A percentile compares a stretch with the other conserved stretches of the same genome.
Conservation (phyloP, 2,113 vertebrate genomes). For the Megalops atlanticus region DNA sequence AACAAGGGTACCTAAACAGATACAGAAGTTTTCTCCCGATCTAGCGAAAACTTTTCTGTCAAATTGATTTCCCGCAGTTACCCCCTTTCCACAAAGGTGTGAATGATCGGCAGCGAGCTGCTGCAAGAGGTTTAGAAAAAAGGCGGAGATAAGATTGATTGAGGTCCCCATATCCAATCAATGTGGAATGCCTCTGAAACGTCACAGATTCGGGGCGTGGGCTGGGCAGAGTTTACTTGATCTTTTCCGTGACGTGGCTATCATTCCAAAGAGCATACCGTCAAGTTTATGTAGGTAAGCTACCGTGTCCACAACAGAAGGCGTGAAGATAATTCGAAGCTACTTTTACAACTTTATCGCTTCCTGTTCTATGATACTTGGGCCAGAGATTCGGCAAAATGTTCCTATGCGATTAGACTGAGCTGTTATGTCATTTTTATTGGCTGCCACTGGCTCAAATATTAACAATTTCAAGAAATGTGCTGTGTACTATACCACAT, state of each 20-base stretch:
- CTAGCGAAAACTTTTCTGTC: slow-evolving; percentile 3
- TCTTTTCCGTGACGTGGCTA: slow-evolving; percentile 47
- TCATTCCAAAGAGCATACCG: not conserved
- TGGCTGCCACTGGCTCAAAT: too few relatives aligned
- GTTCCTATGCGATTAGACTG: not conserved
- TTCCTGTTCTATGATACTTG: not conserved
- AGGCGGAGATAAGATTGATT: slow-evolving; percentile 24
- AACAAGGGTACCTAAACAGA: not conserved
- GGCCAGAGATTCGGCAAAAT: too few relatives aligned
- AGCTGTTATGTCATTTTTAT: too few relatives aligned
- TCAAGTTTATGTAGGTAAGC: not conserved
- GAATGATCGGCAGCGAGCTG: not conserved
- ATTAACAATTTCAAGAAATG: too few relatives aligned
- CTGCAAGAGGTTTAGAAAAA: slow-evolving; percentile 25
- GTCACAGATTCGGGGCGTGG: slow-evolving; percentile 14
- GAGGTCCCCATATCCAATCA: slow-evolving; percentile 44
- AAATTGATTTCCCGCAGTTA: not conserved
- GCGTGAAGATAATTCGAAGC: not conserved
- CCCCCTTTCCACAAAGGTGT: not conserved
- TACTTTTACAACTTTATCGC: not conserved
- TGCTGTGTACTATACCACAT: too few relatives aligned
- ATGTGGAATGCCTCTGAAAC: slow-evolving; percentile 2
- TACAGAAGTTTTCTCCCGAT: not conserved
- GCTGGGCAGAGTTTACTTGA: slow-evolving; percentile 31
- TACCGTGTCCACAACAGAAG: too few relatives aligned